A percentile compares a stretch with the other conserved stretches of the same genome.
phyloP scores from a whole-genome alignment of 1,140 invertebrate genomes.

The Cydia pomonella region DNA sequence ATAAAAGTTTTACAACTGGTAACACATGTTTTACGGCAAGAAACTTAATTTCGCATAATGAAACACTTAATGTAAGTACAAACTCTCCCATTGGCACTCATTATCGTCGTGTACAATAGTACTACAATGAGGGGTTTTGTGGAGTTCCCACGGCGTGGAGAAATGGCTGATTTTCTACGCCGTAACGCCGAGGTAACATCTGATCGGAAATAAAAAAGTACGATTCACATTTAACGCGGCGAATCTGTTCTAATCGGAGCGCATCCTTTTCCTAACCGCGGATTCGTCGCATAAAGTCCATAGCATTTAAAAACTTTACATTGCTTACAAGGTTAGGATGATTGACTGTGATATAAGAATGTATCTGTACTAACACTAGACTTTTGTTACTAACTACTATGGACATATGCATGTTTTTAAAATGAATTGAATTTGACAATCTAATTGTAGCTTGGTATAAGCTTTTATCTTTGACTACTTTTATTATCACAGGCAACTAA shows the following conservation, averaged over 20 bases:
- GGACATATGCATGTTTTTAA: no score
- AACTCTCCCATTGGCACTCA: conserved; percentile 27
- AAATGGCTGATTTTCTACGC: conserved; percentile 17
- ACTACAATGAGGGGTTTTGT: conserved; percentile 10
- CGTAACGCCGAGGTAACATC: neutral
- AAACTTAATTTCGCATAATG: conserved; percentile 30
- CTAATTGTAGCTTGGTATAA: no score
- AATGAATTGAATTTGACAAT: no score
- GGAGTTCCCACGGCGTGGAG: conserved; percentile 17
- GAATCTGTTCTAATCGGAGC: neutral
- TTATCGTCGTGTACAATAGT: conserved; percentile 21
- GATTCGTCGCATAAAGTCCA: no score
- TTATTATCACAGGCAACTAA: no score
- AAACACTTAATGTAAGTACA: neutral
- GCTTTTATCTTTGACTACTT: no score
- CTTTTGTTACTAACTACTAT: no score
- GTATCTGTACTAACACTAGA: no score
- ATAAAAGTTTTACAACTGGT: conserved; percentile 9
- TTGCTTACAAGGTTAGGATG: no score
- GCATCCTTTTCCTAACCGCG: neutral
- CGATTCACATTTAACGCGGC: neutral
- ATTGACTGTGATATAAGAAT: no score
- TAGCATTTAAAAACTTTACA: no score
- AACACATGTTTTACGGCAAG: conserved; percentile 21
- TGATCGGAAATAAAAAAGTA: conserved; percentile 9